These are phyloP conservation scores for Galbula dea DNA, from an alignment of 2,113 vertebrate genomes.

Conservation along the genomic window DNA sequence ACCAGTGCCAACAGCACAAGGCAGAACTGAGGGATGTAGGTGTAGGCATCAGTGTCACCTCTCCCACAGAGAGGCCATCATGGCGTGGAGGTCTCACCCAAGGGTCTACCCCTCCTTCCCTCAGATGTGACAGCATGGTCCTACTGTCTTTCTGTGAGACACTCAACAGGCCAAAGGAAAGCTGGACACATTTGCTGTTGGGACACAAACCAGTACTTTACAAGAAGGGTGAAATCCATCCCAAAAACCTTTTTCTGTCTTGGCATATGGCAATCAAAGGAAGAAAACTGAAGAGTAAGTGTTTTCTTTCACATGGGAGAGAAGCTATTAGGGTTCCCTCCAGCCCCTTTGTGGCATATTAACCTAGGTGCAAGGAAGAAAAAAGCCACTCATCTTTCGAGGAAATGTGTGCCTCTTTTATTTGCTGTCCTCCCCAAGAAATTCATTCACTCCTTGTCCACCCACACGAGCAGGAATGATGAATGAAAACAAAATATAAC, in stretches of 20 bases:
- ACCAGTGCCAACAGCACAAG: not conserved
- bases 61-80: not conserved
- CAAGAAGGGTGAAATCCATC: not conserved
- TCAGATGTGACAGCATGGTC: not conserved
- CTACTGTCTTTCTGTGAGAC: not conserved
- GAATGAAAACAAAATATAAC: conserved; percentile 43
- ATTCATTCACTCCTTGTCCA: conserved; percentile 54
- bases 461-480: conserved; percentile 11
- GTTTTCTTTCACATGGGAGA: not conserved
- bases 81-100: not conserved
- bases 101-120: not conserved
- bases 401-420: conserved; percentile 10
- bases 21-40: not conserved
- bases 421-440: conserved; percentile 40
- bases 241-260: not conserved
- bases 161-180: not conserved
- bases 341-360: not conserved
- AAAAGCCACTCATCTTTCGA: not conserved
- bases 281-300: not conserved
- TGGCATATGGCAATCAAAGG: not conserved
- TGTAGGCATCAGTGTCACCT: not conserved
- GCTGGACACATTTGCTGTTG: not conserved
- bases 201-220: not conserved
- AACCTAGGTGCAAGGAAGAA: not conserved
- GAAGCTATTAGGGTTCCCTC: not conserved